Evolutionary conservation across 2,888 invertebrate species (phyloP).

Genomic region (Amphiduros pacificus): DNA sequence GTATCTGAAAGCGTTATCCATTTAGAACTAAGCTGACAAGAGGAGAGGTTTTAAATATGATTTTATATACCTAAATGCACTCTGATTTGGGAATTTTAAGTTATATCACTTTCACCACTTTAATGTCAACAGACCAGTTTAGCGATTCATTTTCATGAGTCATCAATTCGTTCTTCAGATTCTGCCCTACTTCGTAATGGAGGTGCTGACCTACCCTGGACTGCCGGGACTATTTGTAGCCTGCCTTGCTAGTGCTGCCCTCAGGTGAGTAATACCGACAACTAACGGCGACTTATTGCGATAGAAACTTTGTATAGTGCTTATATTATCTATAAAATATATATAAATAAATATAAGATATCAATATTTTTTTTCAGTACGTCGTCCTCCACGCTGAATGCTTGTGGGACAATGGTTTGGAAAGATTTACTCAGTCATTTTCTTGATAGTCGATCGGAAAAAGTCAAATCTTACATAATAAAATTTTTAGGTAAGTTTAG

Average conservation of each 20-base stretch:
- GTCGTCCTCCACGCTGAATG: neutral
- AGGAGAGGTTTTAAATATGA: too few relatives aligned
- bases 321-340: too few relatives aligned
- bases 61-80: too few relatives aligned
- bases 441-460: neutral
- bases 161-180: too few relatives aligned
- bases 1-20: too few relatives aligned
- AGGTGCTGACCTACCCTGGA: constrained; percentile 1
- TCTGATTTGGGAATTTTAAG: too few relatives aligned
- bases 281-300: too few relatives aligned
- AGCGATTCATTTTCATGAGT: too few relatives aligned
- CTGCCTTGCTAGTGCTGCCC: constrained; percentile 1
- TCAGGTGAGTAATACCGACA: constrained; percentile 5
- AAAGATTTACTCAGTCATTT: neutral
- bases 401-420: neutral
- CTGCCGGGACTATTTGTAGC: neutral
- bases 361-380: neutral
- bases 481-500: neutral
- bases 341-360: neutral
- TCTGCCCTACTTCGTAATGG: constrained; percentile 5
- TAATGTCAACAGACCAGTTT: too few relatives aligned
- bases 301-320: too few relatives aligned
- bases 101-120: too few relatives aligned
- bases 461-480: neutral
- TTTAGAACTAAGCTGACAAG: too few relatives aligned